Evolutionary conservation across 2,113 vertebrate genomes (phyloP).

Genomic region (Leucoraja erinaceus): DNA sequence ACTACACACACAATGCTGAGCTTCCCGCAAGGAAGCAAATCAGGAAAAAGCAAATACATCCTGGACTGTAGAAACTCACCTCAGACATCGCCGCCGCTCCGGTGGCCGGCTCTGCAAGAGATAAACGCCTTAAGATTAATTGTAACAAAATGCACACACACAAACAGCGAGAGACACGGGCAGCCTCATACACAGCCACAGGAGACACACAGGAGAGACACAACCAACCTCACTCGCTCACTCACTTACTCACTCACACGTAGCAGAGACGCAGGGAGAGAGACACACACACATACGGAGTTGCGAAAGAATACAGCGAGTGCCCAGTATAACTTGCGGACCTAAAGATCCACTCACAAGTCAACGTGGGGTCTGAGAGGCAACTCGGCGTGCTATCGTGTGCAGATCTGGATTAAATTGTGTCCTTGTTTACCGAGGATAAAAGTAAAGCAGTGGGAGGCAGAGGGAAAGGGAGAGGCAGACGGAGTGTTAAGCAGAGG

Average conservation of each 20-base stretch:
- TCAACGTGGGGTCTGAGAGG: neutral
- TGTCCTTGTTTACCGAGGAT: neutral
- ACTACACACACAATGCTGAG: too few relatives aligned
- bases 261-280: too few relatives aligned
- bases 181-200: too few relatives aligned
- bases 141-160: neutral
- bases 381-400: neutral
- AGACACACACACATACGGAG: neutral
- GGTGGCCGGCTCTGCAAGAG: conserved; percentile 4
- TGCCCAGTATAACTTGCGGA: neutral
- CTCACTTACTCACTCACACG: too few relatives aligned
- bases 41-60: too few relatives aligned
- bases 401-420: neutral
- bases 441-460: neutral
- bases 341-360: neutral
- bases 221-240: too few relatives aligned
- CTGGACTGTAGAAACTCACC: neutral
- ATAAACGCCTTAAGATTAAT: neutral
- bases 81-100: conserved; percentile 6
- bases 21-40: too few relatives aligned
- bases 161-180: too few relatives aligned
- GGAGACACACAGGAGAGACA: too few relatives aligned
- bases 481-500: too few relatives aligned
- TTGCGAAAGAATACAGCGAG: neutral
- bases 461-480: too few relatives aligned